phyloP scores from a whole-genome alignment of 1,140 invertebrate genomes.

The Chionoecetes opilio region DNA sequence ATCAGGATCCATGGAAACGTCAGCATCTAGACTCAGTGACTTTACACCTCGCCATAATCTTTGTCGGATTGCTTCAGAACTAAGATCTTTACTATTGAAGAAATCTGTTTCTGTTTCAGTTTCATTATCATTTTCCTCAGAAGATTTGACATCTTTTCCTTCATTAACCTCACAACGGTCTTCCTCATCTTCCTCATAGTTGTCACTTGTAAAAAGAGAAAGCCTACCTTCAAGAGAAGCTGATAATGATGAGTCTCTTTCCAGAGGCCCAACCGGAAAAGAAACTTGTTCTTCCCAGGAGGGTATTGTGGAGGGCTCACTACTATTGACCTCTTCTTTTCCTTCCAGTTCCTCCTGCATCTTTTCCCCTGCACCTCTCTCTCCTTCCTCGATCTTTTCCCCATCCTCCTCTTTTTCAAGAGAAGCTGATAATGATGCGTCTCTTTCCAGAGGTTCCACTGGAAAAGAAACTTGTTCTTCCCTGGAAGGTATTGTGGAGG shows the following conservation, averaged over 20 bases:
- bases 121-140: slow-evolving; percentile 43
- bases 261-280: slow-evolving; percentile 18
- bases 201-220: slow-evolving; percentile 47
- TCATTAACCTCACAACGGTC: slow-evolving; percentile 15
- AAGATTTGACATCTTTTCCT: slow-evolving; percentile 45
- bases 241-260: slow-evolving; percentile 65
- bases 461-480: slow-evolving; percentile 50
- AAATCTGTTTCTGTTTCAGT: slow-evolving; percentile 69
- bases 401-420: slow-evolving; percentile 32
- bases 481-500: not conserved
- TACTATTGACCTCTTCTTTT: not conserved
- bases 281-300: slow-evolving; percentile 24
- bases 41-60: slow-evolving; percentile 73
- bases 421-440: slow-evolving; percentile 68
- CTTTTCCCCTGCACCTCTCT: not conserved
- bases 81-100: slow-evolving; percentile 71
- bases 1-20: slow-evolving; percentile 67
- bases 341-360: not conserved
- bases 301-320: not conserved
- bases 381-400: not conserved
- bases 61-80: slow-evolving; percentile 74
- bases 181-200: slow-evolving; percentile 37
- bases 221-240: slow-evolving; percentile 67
- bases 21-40: slow-evolving; percentile 70
- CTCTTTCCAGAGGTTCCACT: not conserved